Base-by-base conservation (phyloP, 2,797 vertebrate genomes). In the Ceryle rudis region DNA sequence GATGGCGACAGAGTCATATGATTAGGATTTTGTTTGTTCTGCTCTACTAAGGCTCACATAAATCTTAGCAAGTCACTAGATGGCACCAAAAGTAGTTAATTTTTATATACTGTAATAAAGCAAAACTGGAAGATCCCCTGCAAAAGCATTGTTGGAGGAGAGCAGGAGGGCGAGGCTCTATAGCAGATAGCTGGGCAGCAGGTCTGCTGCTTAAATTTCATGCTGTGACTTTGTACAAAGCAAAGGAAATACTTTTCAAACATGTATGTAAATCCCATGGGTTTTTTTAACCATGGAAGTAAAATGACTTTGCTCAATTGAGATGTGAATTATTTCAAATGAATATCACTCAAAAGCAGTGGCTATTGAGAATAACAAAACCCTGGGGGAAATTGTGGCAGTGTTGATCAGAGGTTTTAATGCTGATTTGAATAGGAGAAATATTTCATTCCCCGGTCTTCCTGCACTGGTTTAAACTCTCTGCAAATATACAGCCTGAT, bases 51-150 rank as follows among this genome's bases (percentile, higher is more conserved):
- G 35, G 37, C 51, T 86, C 61, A 89, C 51, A 70, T 86, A 95
- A 93, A 92, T 91, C 78, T 82, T 75, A 82, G 74, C 55, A 89
- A 72, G 90, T 95, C 96, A 96, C 95, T 96, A 97, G 96, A 84
- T 97, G 97, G 97, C 97, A 97, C 95, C 95, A 97, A 90, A 96
- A 95, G 79, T 95, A 97, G 94, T 95, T 96, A 92, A 93, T 75
- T 96, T 97, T 96, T 94, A 78, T 55, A 71, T 89, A 74, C 70
- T 78, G 46, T 57, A 78, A 12, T 78, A 80, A 82, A 90, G 49
- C 25, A 88, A 84, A 74, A 49, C 47, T 62, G 47, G 23, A 84
- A 81, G 71, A 75, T 44, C 47, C 37, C 18, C 31, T 67, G 37
- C 73, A 81, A 52, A 85, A 64, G 31, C 35, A 22, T 29, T 29